A percentile compares a stretch with the other conserved stretches of the same genome.
These are phyloP conservation scores for Octodon degus DNA, from an alignment of 2,113 vertebrate genomes.

Conservation along the genomic window DNA sequence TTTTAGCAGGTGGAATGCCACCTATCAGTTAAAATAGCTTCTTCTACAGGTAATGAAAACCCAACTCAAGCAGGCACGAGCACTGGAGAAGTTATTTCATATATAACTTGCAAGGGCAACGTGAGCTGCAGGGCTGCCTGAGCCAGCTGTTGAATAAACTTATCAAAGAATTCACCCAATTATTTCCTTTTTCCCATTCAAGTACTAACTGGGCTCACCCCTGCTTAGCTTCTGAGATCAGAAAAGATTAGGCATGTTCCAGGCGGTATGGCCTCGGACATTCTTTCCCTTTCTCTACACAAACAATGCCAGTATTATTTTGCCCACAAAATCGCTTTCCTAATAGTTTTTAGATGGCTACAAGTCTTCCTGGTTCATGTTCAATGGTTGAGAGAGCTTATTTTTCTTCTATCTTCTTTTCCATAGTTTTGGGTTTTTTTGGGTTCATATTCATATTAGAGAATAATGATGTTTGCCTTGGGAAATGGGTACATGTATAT, in stretches of 20 bases:
- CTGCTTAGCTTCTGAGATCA: not conserved
- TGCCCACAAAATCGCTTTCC: not conserved
- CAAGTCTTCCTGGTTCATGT: not conserved
- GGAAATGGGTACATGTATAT: not conserved
- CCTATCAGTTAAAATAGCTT: not conserved
- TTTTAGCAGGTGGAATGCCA: not conserved
- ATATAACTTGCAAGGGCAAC: not conserved
- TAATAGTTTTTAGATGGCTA: not conserved
- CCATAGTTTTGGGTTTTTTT: not conserved
- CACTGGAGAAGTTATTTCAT: not conserved
- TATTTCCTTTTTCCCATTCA: not conserved
- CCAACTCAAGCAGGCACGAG: not conserved
- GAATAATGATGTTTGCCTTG: not conserved
- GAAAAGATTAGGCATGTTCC: not conserved
- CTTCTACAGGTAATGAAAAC: not conserved
- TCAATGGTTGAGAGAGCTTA: not conserved
- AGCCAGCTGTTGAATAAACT: not conserved
- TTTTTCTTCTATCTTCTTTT: not conserved
- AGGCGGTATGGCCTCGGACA: rapidly evolving
- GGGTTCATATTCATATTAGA: not conserved
- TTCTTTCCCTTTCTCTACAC: not conserved
- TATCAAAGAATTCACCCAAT: not conserved
- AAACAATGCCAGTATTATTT: not conserved
- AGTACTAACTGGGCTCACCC: not conserved
- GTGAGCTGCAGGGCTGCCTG: not conserved